Conservation (phyloP, 2,113 vertebrate species). For the Plestiodon gilberti region DNA sequence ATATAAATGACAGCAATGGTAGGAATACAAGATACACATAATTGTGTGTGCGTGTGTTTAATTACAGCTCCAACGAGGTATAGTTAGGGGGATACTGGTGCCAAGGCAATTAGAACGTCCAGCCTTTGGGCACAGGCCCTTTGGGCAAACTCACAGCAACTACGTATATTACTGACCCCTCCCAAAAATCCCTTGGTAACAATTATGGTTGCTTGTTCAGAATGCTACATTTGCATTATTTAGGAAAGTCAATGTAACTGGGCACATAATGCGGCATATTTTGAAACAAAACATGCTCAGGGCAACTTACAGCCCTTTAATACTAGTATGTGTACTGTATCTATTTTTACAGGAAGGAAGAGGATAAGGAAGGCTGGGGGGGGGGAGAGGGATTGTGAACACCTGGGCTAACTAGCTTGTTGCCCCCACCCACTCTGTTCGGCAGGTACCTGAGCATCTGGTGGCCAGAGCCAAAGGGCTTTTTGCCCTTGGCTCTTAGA, state of each 20-base stretch:
- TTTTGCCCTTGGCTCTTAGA: too few species aligned
- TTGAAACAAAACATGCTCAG: background rate
- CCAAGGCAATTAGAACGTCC: background rate
- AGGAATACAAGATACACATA: background rate
- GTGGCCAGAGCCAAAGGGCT: too few species aligned
- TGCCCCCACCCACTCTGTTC: too few species aligned
- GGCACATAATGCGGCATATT: background rate
- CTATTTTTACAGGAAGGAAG: background rate
- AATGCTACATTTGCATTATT: constrained; percentile 5
- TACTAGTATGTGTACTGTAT: background rate
- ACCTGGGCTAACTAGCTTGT: too few species aligned
- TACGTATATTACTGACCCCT: background rate
- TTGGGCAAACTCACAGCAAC: background rate
- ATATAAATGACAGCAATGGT: background rate
- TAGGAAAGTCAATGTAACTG: background rate
- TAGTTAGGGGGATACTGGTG: background rate
- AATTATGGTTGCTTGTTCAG: background rate
- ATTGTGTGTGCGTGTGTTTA: too few species aligned
- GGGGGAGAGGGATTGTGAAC: too few species aligned
- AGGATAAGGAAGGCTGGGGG: too few species aligned
- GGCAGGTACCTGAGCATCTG: too few species aligned
- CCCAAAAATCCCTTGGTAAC: background rate
- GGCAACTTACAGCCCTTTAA: background rate
- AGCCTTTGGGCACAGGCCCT: background rate
- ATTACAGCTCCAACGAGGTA: background rate